Evolutionary conservation across 1,140 invertebrate genomes (phyloP).

Genomic region (Drosophila funebris): DNA sequence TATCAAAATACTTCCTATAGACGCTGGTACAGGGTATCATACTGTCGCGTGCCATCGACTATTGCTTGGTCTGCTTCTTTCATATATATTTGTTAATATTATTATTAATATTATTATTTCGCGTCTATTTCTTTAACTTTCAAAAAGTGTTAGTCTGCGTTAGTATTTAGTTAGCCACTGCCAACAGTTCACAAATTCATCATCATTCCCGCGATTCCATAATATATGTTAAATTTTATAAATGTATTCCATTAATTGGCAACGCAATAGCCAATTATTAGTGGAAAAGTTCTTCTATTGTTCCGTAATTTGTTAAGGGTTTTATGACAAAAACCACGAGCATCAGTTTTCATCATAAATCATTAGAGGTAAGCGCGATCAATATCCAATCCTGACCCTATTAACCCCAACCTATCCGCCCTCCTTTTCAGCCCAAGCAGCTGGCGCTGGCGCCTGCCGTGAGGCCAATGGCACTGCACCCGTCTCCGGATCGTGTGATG

Average conservation of each 20-base stretch:
- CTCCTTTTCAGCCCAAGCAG: constrained; percentile 59
- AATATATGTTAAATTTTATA: not conserved
- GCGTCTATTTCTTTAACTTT: too few species aligned
- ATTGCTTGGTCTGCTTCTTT: too few species aligned
- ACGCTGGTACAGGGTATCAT: too few species aligned
- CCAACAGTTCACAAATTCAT: not conserved
- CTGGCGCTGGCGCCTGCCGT: constrained; percentile 58
- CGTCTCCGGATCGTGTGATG: constrained; percentile 89
- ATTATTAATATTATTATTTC: too few species aligned
- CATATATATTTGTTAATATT: too few species aligned
- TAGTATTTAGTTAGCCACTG: too few species aligned
- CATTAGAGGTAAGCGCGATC: constrained; percentile 73
- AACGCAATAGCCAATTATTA: not conserved
- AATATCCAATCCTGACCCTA: constrained; percentile 23
- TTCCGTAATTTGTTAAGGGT: constrained; percentile 23
- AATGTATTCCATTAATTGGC: not conserved
- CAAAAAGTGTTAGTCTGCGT: too few species aligned
- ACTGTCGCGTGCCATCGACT: too few species aligned
- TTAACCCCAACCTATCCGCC: constrained; percentile 49
- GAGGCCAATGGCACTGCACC: constrained; percentile 85
- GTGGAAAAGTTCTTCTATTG: not conserved
- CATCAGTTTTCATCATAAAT: constrained; percentile 71
- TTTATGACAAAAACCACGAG: constrained; percentile 21
- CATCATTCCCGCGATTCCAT: not conserved
- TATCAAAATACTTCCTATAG: too few species aligned